Evolutionary conservation across 2,888 invertebrate genomes (phyloP).

Genomic region (Deroplatys truncata): DNA sequence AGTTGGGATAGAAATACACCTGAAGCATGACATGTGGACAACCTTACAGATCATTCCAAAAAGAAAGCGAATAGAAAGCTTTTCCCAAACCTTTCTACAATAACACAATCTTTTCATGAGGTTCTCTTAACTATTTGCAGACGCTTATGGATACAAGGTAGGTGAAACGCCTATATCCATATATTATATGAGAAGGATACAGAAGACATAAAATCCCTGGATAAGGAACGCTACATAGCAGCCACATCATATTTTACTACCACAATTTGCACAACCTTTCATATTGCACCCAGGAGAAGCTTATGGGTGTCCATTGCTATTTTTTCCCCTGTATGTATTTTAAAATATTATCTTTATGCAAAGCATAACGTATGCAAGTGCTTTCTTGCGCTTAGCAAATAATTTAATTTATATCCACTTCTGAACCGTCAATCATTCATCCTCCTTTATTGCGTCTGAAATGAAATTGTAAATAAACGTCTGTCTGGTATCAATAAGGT

Average conservation of each 20-base stretch:
- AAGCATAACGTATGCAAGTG: not conserved
- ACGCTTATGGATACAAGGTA: not conserved
- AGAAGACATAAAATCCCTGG: not conserved
- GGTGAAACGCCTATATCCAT: not conserved
- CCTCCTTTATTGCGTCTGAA: not conserved
- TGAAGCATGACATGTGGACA: too few species aligned
- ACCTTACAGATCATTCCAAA: too few species aligned
- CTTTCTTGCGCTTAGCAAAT: not conserved
- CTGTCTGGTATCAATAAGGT: not conserved
- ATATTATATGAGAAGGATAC: not conserved
- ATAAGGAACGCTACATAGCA: not conserved
- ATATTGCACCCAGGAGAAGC: not conserved
- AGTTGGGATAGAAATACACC: too few species aligned
- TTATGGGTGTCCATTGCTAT: too few species aligned
- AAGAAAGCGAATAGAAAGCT: too few species aligned
- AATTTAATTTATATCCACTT: not conserved
- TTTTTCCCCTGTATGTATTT: too few species aligned
- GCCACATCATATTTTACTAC: not conserved
- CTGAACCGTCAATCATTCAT: not conserved
- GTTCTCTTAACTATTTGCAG: not conserved
- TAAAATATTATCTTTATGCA: not conserved
- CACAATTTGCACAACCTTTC: not conserved
- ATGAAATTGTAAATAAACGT: not conserved
- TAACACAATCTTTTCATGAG: too few species aligned
- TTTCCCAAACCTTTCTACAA: too few species aligned